Evolutionary conservation across 2,888 invertebrate species (phyloP).

Genomic region (Hydrotaea cyrtoneurina): DNA sequence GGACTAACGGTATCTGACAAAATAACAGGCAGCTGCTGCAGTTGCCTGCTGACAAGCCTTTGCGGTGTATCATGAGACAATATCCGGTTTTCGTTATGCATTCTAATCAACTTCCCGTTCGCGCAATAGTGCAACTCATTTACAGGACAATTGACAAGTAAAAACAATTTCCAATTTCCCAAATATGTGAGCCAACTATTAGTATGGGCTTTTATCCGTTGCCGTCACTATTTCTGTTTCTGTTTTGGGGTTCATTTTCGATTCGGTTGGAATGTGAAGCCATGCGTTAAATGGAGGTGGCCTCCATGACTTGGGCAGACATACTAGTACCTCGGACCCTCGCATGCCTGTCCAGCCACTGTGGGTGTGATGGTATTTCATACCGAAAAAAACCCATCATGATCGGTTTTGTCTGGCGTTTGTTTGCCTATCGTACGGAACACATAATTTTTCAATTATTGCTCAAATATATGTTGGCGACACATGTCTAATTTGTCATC

Average conservation of each 20-base stretch:
- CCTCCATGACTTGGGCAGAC: not conserved
- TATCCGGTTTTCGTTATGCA: conserved; percentile 75
- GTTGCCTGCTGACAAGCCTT: not conserved
- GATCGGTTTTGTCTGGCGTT: not conserved
- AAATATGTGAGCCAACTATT: not conserved
- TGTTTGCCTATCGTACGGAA: conserved; percentile 20
- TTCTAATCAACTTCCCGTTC: conserved; percentile 76
- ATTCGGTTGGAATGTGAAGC: not conserved
- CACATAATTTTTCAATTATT: conserved; percentile 48
- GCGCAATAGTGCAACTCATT: not conserved
- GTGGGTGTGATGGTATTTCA: too few species aligned
- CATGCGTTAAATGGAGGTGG: conserved; percentile 19
- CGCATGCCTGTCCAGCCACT: too few species aligned
- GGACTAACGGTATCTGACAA: too few species aligned
- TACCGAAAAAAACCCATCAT: too few species aligned
- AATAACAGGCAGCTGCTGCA: too few species aligned
- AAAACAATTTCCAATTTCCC: not conserved
- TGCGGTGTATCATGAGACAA: conserved; percentile 65
- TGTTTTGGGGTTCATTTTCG: not conserved
- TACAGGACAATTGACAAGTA: not conserved
- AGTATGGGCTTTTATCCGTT: not conserved
- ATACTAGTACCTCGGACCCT: too few species aligned
- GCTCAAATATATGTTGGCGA: conserved; percentile 37
- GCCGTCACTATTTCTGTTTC: too few species aligned
- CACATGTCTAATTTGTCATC: conserved; percentile 61